These are phyloP conservation scores for Entomobrya multifasciata DNA, from an alignment of 2,888 invertebrate species.

Conservation along the genomic window DNA sequence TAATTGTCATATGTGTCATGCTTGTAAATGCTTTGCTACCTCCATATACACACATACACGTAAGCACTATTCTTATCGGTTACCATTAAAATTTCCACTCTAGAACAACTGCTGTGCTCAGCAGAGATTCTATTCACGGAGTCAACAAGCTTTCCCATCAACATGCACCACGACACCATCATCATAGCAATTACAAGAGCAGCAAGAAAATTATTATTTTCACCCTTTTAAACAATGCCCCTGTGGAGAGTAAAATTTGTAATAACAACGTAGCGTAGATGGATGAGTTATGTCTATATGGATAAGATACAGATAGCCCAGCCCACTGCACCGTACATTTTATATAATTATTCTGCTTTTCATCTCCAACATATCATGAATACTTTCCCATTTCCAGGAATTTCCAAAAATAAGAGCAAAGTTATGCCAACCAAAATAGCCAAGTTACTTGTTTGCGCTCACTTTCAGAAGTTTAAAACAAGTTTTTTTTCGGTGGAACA, in stretches of 20 bases:
- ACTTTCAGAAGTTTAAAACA: constrained; percentile 19
- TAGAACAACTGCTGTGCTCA: no score
- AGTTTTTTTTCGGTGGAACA: constrained; percentile 9
- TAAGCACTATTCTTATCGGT: background rate
- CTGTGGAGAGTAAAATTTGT: background rate
- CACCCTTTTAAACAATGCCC: constrained; percentile 13
- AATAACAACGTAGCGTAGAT: background rate
- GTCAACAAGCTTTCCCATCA: background rate
- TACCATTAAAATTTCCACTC: background rate
- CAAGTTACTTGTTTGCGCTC: background rate
- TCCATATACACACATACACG: no score
- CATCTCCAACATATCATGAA: background rate
- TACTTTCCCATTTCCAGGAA: constrained; percentile 6
- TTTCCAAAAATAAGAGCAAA: constrained; percentile 25
- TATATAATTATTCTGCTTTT: no score
- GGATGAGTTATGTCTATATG: background rate
- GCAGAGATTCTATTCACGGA: background rate
- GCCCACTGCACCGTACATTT: background rate
- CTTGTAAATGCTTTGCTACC: background rate
- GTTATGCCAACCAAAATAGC: constrained; percentile 2
- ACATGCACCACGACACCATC: background rate
- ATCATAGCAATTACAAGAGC: background rate
- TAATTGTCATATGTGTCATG: constrained; percentile 18
- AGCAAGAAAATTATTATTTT: constrained; percentile 23
- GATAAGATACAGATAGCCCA: background rate